Evolutionary conservation across 2,797 vertebrate genomes (phyloP).

Genomic region (Morelia viridis): DNA sequence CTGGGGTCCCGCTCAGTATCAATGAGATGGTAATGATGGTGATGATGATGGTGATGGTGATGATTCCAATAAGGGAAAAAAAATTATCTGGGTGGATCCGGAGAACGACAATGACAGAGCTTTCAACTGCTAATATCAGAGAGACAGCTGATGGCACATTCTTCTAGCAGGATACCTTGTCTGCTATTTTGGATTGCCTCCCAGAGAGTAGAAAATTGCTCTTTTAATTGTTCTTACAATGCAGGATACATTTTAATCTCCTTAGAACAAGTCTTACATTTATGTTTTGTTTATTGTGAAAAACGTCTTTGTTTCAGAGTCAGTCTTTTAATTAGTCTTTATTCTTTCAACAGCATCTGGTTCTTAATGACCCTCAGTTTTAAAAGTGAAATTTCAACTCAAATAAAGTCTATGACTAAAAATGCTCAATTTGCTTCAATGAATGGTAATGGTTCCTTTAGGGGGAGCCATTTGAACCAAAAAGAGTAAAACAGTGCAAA

Average conservation of each 20-base stretch:
- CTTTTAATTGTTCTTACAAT: neutral
- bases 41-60: neutral
- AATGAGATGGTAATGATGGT: neutral
- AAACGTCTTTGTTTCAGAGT: neutral
- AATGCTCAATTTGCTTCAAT: neutral
- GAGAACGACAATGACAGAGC: neutral
- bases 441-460: neutral
- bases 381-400: neutral
- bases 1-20: neutral
- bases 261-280: neutral
- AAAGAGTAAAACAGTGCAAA: constrained; percentile 39
- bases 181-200: neutral
- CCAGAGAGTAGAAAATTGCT: neutral
- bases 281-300: neutral
- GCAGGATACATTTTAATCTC: neutral
- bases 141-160: neutral
- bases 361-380: constrained; percentile 15
- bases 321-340: neutral
- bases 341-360: neutral
- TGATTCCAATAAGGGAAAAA: neutral
- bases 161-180: neutral
- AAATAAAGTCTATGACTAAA: neutral
- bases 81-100: neutral
- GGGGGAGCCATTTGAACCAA: constrained; percentile 15
- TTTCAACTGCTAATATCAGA: neutral